These are phyloP conservation scores for Hafferia zeledoni DNA, from an alignment of 2,797 vertebrate genomes.

Conservation along the genomic window DNA sequence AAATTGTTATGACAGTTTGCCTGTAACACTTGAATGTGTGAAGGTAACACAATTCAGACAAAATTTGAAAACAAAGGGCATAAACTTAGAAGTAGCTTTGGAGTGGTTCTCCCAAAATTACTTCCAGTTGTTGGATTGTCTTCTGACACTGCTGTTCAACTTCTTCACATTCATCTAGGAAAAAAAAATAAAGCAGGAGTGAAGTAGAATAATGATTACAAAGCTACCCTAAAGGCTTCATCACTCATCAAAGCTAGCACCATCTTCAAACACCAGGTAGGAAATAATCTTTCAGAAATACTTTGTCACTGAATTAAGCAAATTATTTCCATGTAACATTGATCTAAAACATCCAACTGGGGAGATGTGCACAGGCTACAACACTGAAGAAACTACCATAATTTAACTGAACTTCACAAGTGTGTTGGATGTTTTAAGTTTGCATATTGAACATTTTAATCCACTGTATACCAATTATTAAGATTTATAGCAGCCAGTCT, in stretches of 20 bases:
- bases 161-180: conserved; percentile 92
- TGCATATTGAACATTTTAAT: background rate
- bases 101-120: conserved; percentile 89
- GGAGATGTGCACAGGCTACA: background rate
- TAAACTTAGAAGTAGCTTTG: conserved; percentile 90
- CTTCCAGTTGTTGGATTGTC: conserved; percentile 90
- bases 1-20: background rate
- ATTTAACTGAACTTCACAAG: background rate
- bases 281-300: background rate
- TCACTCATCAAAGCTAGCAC: background rate
- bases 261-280: background rate
- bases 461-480: fast-evolving
- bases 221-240: background rate
- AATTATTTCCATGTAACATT: background rate
- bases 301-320: background rate
- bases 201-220: background rate
- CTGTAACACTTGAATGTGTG: background rate
- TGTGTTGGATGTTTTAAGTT: background rate
- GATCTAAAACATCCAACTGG: background rate
- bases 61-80: background rate
- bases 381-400: fast-evolving
- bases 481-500: background rate
- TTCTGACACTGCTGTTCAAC: conserved; percentile 95
- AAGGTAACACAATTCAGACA: background rate
- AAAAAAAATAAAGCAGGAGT: background rate